A percentile compares a stretch with the other conserved stretches of the same genome.
Evolutionary conservation across 2,113 vertebrate genomes (phyloP).

Genomic region (Leptocoma aspasia): DNA sequence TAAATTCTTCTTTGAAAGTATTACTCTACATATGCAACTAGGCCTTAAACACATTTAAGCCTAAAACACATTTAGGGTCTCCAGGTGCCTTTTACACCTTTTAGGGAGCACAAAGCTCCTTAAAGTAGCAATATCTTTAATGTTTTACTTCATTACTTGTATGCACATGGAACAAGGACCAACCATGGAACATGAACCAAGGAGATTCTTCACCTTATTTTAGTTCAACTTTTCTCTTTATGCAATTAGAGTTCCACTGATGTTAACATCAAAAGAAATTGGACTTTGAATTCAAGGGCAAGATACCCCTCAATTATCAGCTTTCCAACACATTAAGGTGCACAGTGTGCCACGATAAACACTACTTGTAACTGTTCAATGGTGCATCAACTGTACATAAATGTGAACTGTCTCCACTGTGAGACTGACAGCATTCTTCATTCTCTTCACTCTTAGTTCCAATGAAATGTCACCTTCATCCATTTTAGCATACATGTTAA

Average conservation of each 20-base stretch:
- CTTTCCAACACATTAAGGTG: not conserved
- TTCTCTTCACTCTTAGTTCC: not conserved
- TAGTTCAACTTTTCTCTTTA: not conserved
- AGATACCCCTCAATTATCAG: not conserved
- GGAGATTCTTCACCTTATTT: not conserved
- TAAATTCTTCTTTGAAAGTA: not conserved
- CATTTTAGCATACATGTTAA: not conserved
- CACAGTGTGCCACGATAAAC: fast-evolving
- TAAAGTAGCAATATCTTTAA: not conserved
- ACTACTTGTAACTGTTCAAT: not conserved
- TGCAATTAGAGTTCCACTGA: not conserved
- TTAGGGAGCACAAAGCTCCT: not conserved
- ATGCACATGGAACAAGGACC: not conserved
- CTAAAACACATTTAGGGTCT: not conserved
- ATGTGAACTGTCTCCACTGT: not conserved
- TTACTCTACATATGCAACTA: not conserved
- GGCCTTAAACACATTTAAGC: not conserved
- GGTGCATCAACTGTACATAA: not conserved
- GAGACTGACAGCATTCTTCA: not conserved
- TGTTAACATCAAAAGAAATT: not conserved
- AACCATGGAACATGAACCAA: too few relatives aligned
- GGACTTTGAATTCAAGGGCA: not conserved
- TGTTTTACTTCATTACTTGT: not conserved
- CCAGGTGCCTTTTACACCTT: not conserved
- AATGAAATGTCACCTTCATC: constrained; percentile 31